A percentile compares a stretch with the other conserved stretches of the same genome.
phyloP scores from a whole-genome alignment of 2,888 invertebrate species.

The Tuta absoluta region DNA sequence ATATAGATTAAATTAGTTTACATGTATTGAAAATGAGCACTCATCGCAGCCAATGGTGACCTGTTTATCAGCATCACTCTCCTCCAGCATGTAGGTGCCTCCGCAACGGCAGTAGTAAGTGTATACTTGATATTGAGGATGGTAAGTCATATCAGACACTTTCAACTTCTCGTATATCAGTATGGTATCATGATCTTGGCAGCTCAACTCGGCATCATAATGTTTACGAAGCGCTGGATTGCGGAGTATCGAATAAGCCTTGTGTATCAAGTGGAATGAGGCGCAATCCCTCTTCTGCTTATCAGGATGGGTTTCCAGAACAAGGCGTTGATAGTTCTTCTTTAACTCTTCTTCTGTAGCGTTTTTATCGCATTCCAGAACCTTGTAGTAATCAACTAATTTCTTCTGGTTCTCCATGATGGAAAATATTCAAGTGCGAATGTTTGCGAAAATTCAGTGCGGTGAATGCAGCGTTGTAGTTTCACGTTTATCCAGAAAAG shows the following conservation, averaged over 20 bases:
- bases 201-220: slow-evolving; percentile 84
- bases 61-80: slow-evolving; percentile 46
- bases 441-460: not conserved
- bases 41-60: slow-evolving; percentile 85
- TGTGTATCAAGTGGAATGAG: slow-evolving; percentile 75
- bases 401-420: slow-evolving; percentile 1
- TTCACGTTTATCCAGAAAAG: no score
- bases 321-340: slow-evolving; percentile 81
- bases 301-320: slow-evolving; percentile 83
- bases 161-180: slow-evolving; percentile 83
- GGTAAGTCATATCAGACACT: slow-evolving; percentile 70
- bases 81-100: slow-evolving; percentile 77
- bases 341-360: slow-evolving; percentile 82
- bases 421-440: not conserved
- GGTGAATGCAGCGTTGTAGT: no score
- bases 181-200: slow-evolving; percentile 80
- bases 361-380: slow-evolving; percentile 77
- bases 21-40: slow-evolving; percentile 86
- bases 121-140: slow-evolving; percentile 56
- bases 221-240: slow-evolving; percentile 81
- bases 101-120: slow-evolving; percentile 87
- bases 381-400: slow-evolving; percentile 73
- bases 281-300: slow-evolving; percentile 61
- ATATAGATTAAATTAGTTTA: slow-evolving; percentile 57
- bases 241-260: slow-evolving; percentile 87